Evolutionary conservation across 2,888 invertebrate genomes (phyloP), one percentile per base, ranked within the genome.

Genomic region (Trachelus tabidus): DNA sequence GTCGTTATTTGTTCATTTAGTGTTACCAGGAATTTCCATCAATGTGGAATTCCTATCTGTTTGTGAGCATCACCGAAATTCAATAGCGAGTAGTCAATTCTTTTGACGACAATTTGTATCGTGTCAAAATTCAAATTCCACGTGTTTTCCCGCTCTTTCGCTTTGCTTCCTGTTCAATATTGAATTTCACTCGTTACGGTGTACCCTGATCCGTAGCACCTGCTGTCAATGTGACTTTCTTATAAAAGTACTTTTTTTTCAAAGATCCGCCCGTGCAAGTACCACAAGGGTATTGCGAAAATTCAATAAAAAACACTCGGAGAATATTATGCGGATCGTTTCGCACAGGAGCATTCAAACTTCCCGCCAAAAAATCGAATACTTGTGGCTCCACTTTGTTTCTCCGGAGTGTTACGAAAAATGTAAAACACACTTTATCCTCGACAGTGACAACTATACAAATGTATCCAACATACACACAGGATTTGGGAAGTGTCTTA

Each of bases 181-280:
- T 56, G 56, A 56, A 56, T 23, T 56, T 56, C 56, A 56, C 56
- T 23, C 56, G 56, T 56, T 23, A 23, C 56, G 56, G 56, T 71
- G 71, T 71, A 71, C 71, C 71, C 71, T 71, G 71, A 56, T 56
- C 23, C 56, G 23, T 56, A 56, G 56, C 56, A 56, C 56, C 56
- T 56, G 23, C 56, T 56, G 56, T 56, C 56, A 56, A 56, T 56
- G 56, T 56, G 9, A 23, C 56, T 56, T 56, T 9, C 56, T 23
- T 56, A 56, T 9, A 56, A 56, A 56, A 56, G 56, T 56, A 56
- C 56, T 23, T 56, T 56, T 40, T 15, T 40, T 40, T 23, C 40
- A 9, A 56, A 56, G 23, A 56, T 23, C 56, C 23, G 56, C 9
- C 56, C 15, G 56, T 23, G 23, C 56, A 56, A 56, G 56, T 56